Evolutionary conservation across 2,888 invertebrate species (phyloP).

Genomic region (Drosophila kanekoi): DNA sequence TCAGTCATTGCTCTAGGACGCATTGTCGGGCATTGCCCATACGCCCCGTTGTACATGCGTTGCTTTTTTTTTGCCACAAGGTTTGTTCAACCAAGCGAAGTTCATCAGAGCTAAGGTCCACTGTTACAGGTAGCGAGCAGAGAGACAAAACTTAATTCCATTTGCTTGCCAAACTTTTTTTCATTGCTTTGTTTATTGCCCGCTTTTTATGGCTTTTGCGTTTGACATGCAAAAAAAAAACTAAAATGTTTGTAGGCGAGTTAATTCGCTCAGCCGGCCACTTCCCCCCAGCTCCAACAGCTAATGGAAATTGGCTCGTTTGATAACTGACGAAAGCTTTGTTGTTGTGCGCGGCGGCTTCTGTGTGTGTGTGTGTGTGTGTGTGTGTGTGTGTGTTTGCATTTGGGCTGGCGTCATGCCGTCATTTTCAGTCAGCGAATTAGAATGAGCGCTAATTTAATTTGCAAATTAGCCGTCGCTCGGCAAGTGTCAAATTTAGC

Average conservation of each 20-base stretch:
- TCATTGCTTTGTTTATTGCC: slow-evolving; percentile 44
- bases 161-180: slow-evolving; percentile 49
- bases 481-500: slow-evolving; percentile 47
- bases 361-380: slow-evolving; percentile 9
- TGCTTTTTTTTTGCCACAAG: background rate
- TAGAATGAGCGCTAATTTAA: slow-evolving; percentile 78
- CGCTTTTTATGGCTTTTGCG: slow-evolving; percentile 47
- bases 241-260: slow-evolving; percentile 35
- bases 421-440: slow-evolving; percentile 58
- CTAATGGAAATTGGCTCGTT: slow-evolving; percentile 63
- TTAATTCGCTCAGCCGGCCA: slow-evolving; percentile 27
- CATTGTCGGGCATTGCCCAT: slow-evolving; percentile 21
- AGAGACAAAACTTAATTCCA: slow-evolving; percentile 44
- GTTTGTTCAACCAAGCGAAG: slow-evolving; percentile 12
- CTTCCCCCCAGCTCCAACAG: slow-evolving; percentile 18
- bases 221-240: slow-evolving; percentile 63
- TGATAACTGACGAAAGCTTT: slow-evolving; percentile 68
- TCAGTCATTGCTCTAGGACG: slow-evolving; percentile 38
- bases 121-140: slow-evolving; percentile 32
- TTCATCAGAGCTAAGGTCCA: background rate
- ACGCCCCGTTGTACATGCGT: slow-evolving; percentile 15
- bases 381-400: slow-evolving; percentile 41
- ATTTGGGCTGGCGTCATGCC: slow-evolving; percentile 66
- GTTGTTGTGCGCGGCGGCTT: slow-evolving; percentile 28
- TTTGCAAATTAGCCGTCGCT: slow-evolving; percentile 73